Evolutionary conservation across 2,888 invertebrate species (phyloP), one percentile per base, ranked within the genome.

Genomic region (Calephelis perditalis): DNA sequence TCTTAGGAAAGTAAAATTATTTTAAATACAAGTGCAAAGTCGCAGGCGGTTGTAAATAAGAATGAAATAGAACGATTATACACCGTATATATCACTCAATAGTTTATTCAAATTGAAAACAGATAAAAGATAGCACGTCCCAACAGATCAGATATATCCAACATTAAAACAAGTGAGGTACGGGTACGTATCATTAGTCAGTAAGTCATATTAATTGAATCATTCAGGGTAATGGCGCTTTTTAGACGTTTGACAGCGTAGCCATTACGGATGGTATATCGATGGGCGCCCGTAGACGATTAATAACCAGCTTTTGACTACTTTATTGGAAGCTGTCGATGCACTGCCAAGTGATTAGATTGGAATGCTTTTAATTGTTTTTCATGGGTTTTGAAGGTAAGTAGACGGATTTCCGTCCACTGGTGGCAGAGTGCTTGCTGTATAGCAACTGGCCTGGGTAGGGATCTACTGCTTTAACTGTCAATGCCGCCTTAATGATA

Each of bases 141-240:
- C 58, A 15, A 60, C 64, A 63, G 59, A 66, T 67, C 59, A 57
- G 55, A 62, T 57, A 26, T 62, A 55, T 26, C 26, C 26, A 26
- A 26, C 7, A 47, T 59, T 61, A 55, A 70, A 69, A 67, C 68
- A 64, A 72, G 71, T 73, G 66, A 69, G 71, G 70, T 68, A 73
- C 68, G 72, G 71, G 70, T 68, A 73, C 68, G 72, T 75, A 77
- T 79, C 77, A 75, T 75, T 77, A 71, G 72, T 76, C 82, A 76
- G 84, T 84, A 81, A 82, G 74, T 84, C 81, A 84, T 82, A 83
- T 81, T 84, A 86, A 87, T 87, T 86, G 84, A 87, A 85, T 83
- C 82, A 83, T 86, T 85, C 77, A 65, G 66, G 71, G 75, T 81
- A 81, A 84, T 82, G 81, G 80, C 80, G 77, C 81, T 84, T 81